Evolutionary conservation across 2,113 vertebrate species (phyloP).

Genomic region (Bucco capensis): DNA sequence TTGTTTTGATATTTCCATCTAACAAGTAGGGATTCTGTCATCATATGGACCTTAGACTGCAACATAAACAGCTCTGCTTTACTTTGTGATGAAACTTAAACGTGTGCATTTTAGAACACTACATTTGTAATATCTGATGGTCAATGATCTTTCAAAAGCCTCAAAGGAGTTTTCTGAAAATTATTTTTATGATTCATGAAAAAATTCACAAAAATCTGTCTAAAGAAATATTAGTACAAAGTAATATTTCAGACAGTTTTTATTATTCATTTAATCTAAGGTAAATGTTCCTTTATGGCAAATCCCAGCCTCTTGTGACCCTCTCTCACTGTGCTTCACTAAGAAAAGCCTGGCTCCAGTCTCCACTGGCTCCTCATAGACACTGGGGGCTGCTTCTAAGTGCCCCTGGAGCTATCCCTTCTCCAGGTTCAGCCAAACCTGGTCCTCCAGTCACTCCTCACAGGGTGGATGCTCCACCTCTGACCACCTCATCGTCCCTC

Average conservation of each 20-base stretch:
- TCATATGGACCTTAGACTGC: no score
- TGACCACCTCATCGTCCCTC: neutral
- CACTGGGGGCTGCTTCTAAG: neutral
- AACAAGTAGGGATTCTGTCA: neutral
- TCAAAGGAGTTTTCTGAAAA: neutral
- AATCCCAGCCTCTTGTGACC: neutral
- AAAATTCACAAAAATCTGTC: neutral
- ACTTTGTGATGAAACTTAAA: neutral
- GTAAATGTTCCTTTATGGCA: rapidly evolving
- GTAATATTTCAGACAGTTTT: neutral
- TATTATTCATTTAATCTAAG: neutral
- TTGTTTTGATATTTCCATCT: neutral
- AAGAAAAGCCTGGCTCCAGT: rapidly evolving
- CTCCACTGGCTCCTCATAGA: rapidly evolving
- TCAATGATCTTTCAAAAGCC: no score
- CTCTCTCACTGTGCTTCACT: rapidly evolving
- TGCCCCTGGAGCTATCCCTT: rapidly evolving
- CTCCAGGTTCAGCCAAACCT: neutral
- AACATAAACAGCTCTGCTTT: neutral
- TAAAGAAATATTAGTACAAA: neutral
- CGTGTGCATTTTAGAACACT: neutral
- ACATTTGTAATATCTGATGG: neutral
- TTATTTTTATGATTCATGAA: neutral
- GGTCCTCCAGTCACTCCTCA: neutral
- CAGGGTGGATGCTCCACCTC: rapidly evolving